Conservation (phyloP, 2,888 invertebrate genomes). For the Drosophila atripex region DNA sequence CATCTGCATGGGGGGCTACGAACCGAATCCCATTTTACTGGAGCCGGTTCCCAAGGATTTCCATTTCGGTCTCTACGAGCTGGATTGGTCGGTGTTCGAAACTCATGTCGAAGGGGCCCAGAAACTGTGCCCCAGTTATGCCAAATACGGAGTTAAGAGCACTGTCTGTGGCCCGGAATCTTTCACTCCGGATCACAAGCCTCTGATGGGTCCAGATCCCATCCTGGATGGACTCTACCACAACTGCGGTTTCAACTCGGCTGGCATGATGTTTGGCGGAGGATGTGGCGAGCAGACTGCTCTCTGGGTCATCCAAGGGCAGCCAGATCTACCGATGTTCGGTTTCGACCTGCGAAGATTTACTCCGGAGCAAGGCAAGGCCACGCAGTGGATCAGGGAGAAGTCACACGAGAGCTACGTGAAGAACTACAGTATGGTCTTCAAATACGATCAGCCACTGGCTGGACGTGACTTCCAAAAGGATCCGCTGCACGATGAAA, state of each 20-base stretch:
- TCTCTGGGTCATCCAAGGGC: constrained; percentile 92
- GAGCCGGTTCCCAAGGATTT: constrained; percentile 91
- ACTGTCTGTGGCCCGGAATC: constrained; percentile 96
- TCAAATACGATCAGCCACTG: constrained; percentile 92
- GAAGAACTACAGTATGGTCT: constrained; percentile 92
- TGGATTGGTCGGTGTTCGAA: constrained; percentile 94
- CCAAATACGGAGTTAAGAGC: constrained; percentile 90
- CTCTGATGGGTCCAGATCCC: constrained; percentile 92
- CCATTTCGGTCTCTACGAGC: constrained; percentile 92
- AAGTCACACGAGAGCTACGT: constrained; percentile 95
- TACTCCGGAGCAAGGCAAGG: constrained; percentile 88
- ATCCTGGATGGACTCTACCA: constrained; percentile 89
- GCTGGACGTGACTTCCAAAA: constrained; percentile 90
- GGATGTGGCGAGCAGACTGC: constrained; percentile 94
- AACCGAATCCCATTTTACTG: constrained; percentile 91
- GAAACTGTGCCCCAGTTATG: constrained; percentile 90
- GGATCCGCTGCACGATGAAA: constrained; percentile 87
- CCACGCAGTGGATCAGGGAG: constrained; percentile 91
- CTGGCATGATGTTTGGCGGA: constrained; percentile 96
- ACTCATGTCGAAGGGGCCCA: constrained; percentile 89
- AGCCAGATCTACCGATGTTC: constrained; percentile 94
- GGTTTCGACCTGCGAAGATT: constrained; percentile 94
- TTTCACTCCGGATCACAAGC: constrained; percentile 96
- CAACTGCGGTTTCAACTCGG: constrained; percentile 94
- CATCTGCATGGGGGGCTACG: constrained; percentile 94